Conservation (phyloP, 1,140 invertebrate species). For the Sarcophaga peregrina region DNA sequence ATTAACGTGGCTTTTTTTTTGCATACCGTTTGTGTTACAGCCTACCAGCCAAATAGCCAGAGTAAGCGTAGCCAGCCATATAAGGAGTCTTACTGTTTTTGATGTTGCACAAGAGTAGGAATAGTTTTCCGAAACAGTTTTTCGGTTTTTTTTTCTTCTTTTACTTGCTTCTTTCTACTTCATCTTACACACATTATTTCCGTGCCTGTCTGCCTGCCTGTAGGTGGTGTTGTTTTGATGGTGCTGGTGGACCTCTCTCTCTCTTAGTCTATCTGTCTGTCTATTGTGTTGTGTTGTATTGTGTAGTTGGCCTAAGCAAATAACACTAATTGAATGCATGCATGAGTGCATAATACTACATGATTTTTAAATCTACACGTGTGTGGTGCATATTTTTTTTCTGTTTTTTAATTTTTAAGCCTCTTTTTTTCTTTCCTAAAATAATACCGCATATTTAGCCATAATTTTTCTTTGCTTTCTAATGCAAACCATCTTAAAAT, state of each 20-base stretch:
- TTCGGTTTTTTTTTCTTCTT: neutral
- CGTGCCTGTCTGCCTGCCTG: constrained; percentile 16
- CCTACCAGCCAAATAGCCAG: no score
- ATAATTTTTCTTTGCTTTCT: constrained; percentile 26
- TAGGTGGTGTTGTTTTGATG: constrained; percentile 24
- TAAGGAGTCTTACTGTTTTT: constrained; percentile 25
- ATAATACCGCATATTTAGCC: constrained; percentile 6
- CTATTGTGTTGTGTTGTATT: no score
- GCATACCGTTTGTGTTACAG: no score
- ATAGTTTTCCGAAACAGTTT: neutral
- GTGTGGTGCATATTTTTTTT: constrained; percentile 28
- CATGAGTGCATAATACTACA: constrained; percentile 40
- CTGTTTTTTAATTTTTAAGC: neutral
- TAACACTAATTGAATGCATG: constrained; percentile 40
- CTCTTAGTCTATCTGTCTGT: neutral
- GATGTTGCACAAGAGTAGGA: neutral
- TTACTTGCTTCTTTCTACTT: neutral
- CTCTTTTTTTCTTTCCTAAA: neutral
- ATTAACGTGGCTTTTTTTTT: neutral
- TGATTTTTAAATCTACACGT: constrained; percentile 41
- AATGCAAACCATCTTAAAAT: neutral
- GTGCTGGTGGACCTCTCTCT: neutral
- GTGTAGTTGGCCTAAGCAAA: constrained; percentile 13
- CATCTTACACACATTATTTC: neutral
- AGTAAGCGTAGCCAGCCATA: neutral